Evolutionary conservation across 2,113 vertebrate genomes (phyloP).

Genomic region (Centrocercus urophasianus): DNA sequence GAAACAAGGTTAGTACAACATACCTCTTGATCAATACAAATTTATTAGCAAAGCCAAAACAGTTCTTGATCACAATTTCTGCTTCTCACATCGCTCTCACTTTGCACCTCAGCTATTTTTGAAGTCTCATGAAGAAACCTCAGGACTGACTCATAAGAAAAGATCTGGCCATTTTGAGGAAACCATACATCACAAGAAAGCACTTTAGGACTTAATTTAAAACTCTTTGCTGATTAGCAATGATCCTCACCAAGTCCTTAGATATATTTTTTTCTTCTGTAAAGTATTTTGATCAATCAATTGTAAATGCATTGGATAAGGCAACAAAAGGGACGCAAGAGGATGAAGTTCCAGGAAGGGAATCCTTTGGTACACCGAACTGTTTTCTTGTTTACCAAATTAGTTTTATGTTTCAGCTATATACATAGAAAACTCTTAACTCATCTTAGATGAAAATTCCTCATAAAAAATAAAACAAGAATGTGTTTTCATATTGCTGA

Average conservation of each 20-base stretch:
- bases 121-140: background rate
- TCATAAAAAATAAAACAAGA: background rate
- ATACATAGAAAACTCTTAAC: background rate
- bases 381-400: background rate
- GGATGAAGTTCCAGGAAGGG: background rate
- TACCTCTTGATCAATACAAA: background rate
- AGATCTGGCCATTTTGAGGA: background rate
- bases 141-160: background rate
- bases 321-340: background rate
- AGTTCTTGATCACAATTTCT: background rate
- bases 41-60: background rate
- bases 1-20: fast-evolving
- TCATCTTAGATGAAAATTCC: background rate
- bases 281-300: background rate
- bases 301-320: background rate
- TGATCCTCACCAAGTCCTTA: background rate
- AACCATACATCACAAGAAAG: background rate
- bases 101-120: background rate
- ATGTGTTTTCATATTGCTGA: background rate
- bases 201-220: background rate
- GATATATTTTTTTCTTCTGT: background rate
- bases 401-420: background rate
- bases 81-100: background rate
- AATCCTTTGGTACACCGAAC: background rate
- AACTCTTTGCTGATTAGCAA: background rate